phyloP scores from a whole-genome alignment of 1,140 invertebrate genomes.

The Hirudo medicinalis region DNA sequence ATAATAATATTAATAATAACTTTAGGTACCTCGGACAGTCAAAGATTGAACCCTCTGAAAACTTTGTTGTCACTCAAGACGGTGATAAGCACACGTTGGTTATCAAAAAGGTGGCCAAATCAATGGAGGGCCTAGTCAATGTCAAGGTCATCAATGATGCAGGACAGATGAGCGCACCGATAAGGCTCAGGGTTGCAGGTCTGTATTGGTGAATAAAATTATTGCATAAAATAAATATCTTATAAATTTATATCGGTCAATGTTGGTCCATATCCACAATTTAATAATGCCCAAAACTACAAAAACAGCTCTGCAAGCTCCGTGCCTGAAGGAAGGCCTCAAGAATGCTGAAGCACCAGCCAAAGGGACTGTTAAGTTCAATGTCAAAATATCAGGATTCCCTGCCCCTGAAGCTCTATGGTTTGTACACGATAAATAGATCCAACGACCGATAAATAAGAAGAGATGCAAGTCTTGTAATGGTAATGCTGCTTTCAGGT shows the following conservation, averaged over 20 bases:
- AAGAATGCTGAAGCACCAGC: slow-evolving; percentile 34
- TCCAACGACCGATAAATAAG: no score
- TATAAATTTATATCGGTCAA: background rate
- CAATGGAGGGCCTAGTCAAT: slow-evolving; percentile 73
- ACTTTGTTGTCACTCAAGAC: slow-evolving; percentile 69
- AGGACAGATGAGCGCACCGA: slow-evolving; percentile 44
- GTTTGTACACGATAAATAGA: slow-evolving; percentile 33
- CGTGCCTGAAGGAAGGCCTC: slow-evolving; percentile 42
- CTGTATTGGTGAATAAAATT: slow-evolving; percentile 25
- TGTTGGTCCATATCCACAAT: background rate
- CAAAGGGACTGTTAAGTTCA: slow-evolving; percentile 34
- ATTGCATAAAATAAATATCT: background rate
- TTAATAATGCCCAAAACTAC: background rate
- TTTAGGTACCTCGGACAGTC: slow-evolving; percentile 5
- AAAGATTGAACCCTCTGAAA: slow-evolving; percentile 21
- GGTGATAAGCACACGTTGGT: slow-evolving; percentile 84
- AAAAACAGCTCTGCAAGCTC: slow-evolving; percentile 37
- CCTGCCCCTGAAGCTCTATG: slow-evolving; percentile 55
- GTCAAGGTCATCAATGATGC: slow-evolving; percentile 84
- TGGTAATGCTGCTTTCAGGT: slow-evolving; percentile 25
- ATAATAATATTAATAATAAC: background rate
- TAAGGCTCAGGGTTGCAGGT: slow-evolving; percentile 34
- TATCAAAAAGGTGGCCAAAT: slow-evolving; percentile 62
- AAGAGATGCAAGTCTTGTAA: no score
- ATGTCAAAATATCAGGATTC: slow-evolving; percentile 35